phyloP scores from a whole-genome alignment of 2,113 vertebrate species.

The Lathamus discolor region DNA sequence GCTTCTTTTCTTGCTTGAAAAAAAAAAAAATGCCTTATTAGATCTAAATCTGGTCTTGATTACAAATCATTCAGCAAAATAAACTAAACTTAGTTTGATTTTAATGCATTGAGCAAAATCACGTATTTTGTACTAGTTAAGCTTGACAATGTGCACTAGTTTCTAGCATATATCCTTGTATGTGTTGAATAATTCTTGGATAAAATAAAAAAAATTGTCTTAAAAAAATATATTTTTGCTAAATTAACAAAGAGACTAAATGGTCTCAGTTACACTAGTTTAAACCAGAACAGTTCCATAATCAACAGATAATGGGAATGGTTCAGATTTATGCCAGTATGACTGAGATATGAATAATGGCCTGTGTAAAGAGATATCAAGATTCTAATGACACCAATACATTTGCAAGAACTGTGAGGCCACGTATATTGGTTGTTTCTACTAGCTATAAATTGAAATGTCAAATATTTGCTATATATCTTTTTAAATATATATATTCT shows the following conservation, averaged over 20 bases:
- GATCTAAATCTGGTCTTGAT: not conserved
- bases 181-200: not conserved
- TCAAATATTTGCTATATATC: constrained; percentile 21
- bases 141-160: not conserved
- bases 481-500: constrained; percentile 64
- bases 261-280: not conserved
- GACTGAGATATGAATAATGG: not conserved
- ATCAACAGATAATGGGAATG: not conserved
- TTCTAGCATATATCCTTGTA: constrained; percentile 3
- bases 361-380: not conserved
- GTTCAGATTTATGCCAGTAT: not conserved
- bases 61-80: not conserved
- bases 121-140: constrained; percentile 4
- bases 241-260: not conserved
- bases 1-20: not conserved
- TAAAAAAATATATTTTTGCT: not conserved
- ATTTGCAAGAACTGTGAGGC: constrained; percentile 25
- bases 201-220: not conserved
- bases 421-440: constrained; percentile 29
- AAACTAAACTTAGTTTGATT: not conserved
- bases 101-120: not conserved
- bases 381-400: not conserved
- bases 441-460: constrained; percentile 26
- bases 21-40: not conserved
- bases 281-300: not conserved